Percentiles rank a stretch among this genome's conserved stretches.
Conservation (phyloP, 2,888 invertebrate species). For the Deroplatys truncata region DNA sequence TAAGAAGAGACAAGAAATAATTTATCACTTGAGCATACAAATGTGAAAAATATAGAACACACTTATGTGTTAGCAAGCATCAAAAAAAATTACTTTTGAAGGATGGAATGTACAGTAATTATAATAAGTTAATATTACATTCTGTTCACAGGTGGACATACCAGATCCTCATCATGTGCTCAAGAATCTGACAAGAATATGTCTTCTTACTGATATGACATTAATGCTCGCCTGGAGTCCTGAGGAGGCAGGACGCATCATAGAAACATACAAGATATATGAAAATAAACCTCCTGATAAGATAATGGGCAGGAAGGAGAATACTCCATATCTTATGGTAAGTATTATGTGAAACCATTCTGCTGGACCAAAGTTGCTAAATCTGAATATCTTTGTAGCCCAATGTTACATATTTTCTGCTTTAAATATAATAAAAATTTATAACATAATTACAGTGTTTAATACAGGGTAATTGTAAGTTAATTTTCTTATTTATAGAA, state of each 20-base stretch:
- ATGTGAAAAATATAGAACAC: too few species aligned
- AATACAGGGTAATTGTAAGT: too few species aligned
- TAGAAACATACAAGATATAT: constrained; percentile 93
- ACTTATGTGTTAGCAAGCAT: too few species aligned
- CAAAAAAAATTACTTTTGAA: too few species aligned
- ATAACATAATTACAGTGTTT: not conserved
- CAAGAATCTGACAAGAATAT: constrained; percentile 87
- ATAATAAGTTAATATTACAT: not conserved
- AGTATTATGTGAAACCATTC: constrained; percentile 15
- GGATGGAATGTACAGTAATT: too few species aligned
- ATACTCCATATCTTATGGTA: constrained; percentile 76
- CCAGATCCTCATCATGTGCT: constrained; percentile 82
- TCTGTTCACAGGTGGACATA: constrained; percentile 59
- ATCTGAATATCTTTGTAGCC: not conserved
- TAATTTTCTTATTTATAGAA: too few species aligned
- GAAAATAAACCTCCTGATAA: constrained; percentile 92
- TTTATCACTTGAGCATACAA: too few species aligned
- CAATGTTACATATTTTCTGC: not conserved
- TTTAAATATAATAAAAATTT: not conserved
- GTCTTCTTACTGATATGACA: constrained; percentile 86
- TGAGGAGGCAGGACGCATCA: constrained; percentile 89
- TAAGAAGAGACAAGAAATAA: too few species aligned
- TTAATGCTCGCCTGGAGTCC: constrained; percentile 90
- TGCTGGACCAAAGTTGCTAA: not conserved
- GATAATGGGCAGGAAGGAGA: constrained; percentile 86